Evolutionary conservation across 2,113 vertebrate genomes (phyloP).

Genomic region (Oceanodroma tethys): DNA sequence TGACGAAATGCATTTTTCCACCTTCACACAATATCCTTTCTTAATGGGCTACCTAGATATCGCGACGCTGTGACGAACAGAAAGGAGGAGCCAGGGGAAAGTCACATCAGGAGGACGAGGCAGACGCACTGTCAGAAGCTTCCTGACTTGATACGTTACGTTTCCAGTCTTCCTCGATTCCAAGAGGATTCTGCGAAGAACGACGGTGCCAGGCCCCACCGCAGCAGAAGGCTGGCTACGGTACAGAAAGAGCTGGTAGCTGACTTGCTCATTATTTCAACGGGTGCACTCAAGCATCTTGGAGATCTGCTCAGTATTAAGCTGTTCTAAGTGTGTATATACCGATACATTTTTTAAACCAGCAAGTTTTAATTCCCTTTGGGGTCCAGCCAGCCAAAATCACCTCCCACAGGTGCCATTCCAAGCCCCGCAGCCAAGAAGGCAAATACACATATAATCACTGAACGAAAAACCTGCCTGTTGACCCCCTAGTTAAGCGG

Average conservation of each 20-base stretch:
- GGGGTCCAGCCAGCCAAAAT: background rate
- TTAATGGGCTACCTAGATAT: background rate
- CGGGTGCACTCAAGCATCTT: background rate
- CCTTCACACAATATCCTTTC: background rate
- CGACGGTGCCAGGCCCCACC: background rate
- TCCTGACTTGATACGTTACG: rapidly evolving
- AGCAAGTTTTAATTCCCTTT: background rate
- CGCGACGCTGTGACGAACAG: rapidly evolving
- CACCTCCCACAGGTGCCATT: background rate
- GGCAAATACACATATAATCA: background rate
- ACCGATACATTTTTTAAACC: background rate
- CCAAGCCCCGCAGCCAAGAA: background rate
- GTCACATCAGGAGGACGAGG: rapidly evolving
- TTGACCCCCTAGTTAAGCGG: background rate
- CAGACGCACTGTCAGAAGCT: rapidly evolving
- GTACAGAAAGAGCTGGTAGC: background rate
- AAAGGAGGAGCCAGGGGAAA: background rate
- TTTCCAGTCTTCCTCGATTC: background rate
- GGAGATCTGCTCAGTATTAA: background rate
- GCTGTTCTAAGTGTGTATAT: background rate
- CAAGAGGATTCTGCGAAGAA: background rate
- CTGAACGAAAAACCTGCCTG: background rate
- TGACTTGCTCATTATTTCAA: background rate
- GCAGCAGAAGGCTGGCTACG: background rate
- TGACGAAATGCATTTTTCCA: background rate